phyloP scores from a whole-genome alignment of 2,113 vertebrate species.

The Datnioides undecimradiatus region DNA sequence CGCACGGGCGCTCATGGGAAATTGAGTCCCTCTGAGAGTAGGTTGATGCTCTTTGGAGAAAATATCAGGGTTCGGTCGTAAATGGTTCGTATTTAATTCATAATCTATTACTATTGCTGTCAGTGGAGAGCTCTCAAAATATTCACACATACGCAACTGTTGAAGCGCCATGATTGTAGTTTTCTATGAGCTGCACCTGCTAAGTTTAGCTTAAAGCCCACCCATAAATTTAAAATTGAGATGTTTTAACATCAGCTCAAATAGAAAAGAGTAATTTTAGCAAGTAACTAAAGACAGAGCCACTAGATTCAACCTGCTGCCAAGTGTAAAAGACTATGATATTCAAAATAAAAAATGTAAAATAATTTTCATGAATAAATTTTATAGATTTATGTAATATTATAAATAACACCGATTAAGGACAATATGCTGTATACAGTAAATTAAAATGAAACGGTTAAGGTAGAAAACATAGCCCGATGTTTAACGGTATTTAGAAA shows the following conservation, averaged over 20 bases:
- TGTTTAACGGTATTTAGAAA: too few relatives aligned
- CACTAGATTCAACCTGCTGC: background rate
- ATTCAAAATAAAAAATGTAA: background rate
- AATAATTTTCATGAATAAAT: too few relatives aligned
- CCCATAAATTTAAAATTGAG: too few relatives aligned
- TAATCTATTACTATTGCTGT: background rate
- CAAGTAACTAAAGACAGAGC: too few relatives aligned
- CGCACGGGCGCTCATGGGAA: conserved; percentile 33
- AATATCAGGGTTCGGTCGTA: background rate
- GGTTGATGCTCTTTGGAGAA: background rate
- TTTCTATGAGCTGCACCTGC: background rate
- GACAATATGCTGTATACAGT: too few relatives aligned
- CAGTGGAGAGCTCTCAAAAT: background rate
- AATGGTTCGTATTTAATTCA: background rate
- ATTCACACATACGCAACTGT: background rate
- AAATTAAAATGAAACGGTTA: too few relatives aligned
- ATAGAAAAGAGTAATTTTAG: too few relatives aligned
- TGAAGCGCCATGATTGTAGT: background rate
- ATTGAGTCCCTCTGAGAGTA: conserved; percentile 31
- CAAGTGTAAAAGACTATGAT: background rate
- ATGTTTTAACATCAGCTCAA: too few relatives aligned
- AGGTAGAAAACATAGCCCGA: too few relatives aligned
- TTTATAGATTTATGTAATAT: too few relatives aligned
- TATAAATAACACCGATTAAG: too few relatives aligned
- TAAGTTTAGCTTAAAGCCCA: too few relatives aligned